Percentiles rank a stretch among this genome's conserved stretches.
These are phyloP conservation scores for Cossypha niveicapilla DNA, from an alignment of 2,797 vertebrate genomes.

Conservation along the genomic window DNA sequence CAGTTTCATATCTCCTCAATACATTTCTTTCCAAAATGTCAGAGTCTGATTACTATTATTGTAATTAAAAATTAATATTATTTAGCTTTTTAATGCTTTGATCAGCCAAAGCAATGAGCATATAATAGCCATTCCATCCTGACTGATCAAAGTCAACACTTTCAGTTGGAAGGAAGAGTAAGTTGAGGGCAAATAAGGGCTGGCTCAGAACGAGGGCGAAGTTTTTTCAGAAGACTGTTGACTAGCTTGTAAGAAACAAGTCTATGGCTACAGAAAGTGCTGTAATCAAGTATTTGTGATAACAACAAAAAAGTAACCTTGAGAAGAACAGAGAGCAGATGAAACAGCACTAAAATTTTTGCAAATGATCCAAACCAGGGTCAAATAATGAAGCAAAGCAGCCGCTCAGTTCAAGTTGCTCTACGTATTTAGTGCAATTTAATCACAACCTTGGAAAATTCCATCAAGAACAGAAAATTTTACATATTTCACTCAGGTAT, in stretches of 20 bases:
- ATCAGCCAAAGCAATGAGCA: neutral
- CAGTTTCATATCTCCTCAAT: neutral
- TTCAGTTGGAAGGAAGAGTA: neutral
- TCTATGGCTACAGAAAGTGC: neutral
- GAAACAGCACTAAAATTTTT: neutral
- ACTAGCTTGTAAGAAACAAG: neutral
- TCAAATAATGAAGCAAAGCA: slow-evolving; percentile 15
- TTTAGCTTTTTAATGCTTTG: neutral
- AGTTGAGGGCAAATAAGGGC: neutral
- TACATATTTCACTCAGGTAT: neutral
- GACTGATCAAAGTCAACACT: neutral
- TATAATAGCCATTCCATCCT: neutral
- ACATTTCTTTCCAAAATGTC: neutral
- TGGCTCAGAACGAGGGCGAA: neutral
- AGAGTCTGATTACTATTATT: neutral
- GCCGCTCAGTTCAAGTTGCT: neutral
- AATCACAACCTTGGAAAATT: neutral
- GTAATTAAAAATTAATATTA: neutral
- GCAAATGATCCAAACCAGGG: neutral
- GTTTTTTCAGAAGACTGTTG: neutral
- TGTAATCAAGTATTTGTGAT: neutral
- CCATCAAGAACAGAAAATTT: neutral
- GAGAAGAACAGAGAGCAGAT: neutral
- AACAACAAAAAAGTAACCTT: slow-evolving; percentile 11
- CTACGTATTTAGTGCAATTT: neutral